These are phyloP conservation scores for Australoheros facetus DNA, from an alignment of 2,797 vertebrate species.

Conservation along the genomic window DNA sequence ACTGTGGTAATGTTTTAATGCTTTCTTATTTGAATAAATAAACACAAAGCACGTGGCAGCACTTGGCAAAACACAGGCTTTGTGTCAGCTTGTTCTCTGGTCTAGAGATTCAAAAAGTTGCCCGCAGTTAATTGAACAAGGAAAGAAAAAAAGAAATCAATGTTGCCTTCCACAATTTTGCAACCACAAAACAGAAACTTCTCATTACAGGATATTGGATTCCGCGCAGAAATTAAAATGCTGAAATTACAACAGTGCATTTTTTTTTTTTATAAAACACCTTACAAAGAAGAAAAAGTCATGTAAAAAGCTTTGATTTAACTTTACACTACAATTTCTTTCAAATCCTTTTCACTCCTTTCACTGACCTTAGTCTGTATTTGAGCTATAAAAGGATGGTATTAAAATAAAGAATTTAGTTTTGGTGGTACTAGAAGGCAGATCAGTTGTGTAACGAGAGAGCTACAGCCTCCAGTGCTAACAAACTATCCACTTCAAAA, in stretches of 20 bases:
- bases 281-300: not conserved
- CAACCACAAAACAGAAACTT: not conserved
- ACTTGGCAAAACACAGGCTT: not conserved
- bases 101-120: not conserved
- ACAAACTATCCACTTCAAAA: not conserved
- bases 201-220: not conserved
- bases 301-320: not conserved
- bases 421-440: constrained; percentile 5
- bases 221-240: not conserved
- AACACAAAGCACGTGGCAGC: not conserved
- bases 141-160: not conserved
- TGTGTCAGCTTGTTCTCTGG: not conserved
- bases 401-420: constrained; percentile 22
- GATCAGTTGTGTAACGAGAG: constrained; percentile 31
- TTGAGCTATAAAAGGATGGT: constrained; percentile 8
- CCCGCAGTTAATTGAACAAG: not conserved
- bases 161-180: not conserved
- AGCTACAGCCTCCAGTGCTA: constrained; percentile 9
- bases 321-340: not conserved
- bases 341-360: not conserved
- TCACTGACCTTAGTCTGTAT: not conserved
- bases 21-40: not conserved
- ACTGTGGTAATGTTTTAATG: not conserved
- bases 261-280: not conserved
- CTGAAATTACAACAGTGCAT: not conserved